Conservation (phyloP, 2,113 vertebrate species). For the Xenopus laevis region DNA sequence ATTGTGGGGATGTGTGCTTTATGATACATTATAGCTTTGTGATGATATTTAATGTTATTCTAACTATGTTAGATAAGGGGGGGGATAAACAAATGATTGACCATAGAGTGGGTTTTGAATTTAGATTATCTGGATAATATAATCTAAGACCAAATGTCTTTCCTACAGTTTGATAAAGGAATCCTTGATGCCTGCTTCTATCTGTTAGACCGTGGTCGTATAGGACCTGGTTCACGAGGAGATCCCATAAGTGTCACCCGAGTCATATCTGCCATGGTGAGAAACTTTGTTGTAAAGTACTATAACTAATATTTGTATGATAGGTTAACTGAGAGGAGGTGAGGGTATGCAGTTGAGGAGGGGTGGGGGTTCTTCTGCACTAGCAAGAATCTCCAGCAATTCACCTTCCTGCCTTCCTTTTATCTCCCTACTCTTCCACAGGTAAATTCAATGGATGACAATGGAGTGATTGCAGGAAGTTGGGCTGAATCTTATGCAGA, state of each 20-base stretch:
- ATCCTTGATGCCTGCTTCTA: conserved; percentile 80
- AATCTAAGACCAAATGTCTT: not conserved
- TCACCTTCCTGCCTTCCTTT: not conserved
- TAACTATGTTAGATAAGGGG: too few species aligned
- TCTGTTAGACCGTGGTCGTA: conserved; percentile 78
- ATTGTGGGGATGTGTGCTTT: too few species aligned
- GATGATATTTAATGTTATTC: too few species aligned
- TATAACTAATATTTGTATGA: too few species aligned
- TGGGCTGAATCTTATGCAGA: conserved; percentile 79
- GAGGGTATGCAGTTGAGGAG: too few species aligned
- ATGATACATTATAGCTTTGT: too few species aligned
- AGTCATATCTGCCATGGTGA: conserved; percentile 83
- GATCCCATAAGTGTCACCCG: conserved; percentile 79
- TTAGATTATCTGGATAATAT: too few species aligned
- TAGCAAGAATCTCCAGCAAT: too few species aligned
- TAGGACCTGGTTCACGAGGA: conserved; percentile 69
- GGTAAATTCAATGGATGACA: conserved; percentile 88
- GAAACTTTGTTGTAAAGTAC: not conserved
- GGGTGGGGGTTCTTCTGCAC: too few species aligned
- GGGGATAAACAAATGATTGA: too few species aligned
- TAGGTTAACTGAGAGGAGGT: too few species aligned
- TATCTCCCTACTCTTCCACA: conserved; percentile 44
- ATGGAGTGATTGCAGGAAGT: conserved; percentile 83
- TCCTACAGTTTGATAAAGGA: conserved; percentile 75
- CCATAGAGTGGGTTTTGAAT: too few species aligned